Evolutionary conservation across 2,797 vertebrate species (phyloP).

Genomic region (Acridotheres tristis): DNA sequence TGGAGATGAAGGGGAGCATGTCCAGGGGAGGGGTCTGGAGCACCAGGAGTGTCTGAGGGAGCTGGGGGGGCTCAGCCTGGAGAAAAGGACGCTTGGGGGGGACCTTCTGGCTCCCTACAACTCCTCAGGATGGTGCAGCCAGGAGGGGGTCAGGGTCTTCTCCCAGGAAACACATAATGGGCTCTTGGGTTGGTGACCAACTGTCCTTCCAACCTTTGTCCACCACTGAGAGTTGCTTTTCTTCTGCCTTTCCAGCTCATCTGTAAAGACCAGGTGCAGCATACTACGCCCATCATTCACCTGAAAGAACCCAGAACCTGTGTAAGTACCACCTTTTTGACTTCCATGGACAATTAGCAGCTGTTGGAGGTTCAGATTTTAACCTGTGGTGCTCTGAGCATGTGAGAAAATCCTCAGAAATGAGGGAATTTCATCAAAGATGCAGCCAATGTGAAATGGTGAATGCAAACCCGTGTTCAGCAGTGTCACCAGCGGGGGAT

Average conservation of each 20-base stretch:
- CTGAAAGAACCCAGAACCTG: slow-evolving; percentile 44
- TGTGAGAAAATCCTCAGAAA: background rate
- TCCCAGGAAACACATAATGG: background rate
- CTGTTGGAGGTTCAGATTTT: background rate
- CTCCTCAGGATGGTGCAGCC: background rate
- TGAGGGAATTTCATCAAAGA: background rate
- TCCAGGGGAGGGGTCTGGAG: background rate
- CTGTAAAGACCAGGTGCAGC: background rate
- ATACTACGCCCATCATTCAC: background rate
- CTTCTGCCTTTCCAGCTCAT: slow-evolving; percentile 26
- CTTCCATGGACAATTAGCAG: background rate
- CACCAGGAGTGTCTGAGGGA: background rate
- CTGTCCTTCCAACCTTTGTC: background rate
- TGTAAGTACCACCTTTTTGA: slow-evolving; percentile 40
- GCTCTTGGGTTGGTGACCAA: background rate
- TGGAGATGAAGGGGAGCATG: background rate
- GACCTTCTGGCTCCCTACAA: background rate
- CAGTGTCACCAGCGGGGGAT: background rate
- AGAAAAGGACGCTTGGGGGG: background rate
- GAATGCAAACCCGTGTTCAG: background rate
- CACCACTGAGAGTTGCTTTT: background rate
- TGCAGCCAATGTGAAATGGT: background rate
- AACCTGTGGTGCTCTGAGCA: background rate
- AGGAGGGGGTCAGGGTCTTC: background rate
- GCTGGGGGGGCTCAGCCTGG: background rate